Base-by-base conservation (phyloP, 2,797 vertebrate genomes). In the Sparus aurata region DNA sequence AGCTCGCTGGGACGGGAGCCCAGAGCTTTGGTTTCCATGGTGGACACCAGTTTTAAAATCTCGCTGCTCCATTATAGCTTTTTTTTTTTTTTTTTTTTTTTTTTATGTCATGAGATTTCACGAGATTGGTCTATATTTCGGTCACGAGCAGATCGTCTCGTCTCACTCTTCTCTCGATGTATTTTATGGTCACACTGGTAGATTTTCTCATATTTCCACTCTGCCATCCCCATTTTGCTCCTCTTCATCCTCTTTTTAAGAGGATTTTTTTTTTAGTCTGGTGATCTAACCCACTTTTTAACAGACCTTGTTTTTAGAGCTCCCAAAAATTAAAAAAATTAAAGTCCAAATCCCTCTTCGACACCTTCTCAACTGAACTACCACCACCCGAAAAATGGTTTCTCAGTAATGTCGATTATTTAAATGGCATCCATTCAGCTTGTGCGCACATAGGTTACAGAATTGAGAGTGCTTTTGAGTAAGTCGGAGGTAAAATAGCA, bases 401-500 rank as follows among this genome's bases (percentile, higher is more conserved):
- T 54, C 82, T 87, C 79, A 43, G 80, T 86, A 87, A 85, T 75
- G 77, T 81, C 67, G 30, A 79, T 75, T 62, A 82, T 87, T 80
- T 89, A 73, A 90, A 94, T 89, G 87, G 91, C 90, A 92, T 92
- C 91, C 91, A 91, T 91, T 92, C 87, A 93, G 74, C 87, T 85
- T 82, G 80, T 93, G 89, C 77, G 73, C 91, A 94, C 91, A 90
- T 90, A 84, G 85, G 87, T 94, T 91, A 92, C 87, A 85, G 80
- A 89, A 82, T 76, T 87, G 78, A 89, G 84, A 89, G 87, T 90
- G 89, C 84, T 93, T 34, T 92, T 85, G 89, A 89, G 80, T 89
- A 89, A 89, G 91, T 90, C 83, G 25, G 68, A 91, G 88, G 90
- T 92, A 91, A 93, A 90, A 94, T 93, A 95, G 95, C 94, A 95